phyloP scores from a whole-genome alignment of 2,888 invertebrate species.

The Scrobipalpa costella region DNA sequence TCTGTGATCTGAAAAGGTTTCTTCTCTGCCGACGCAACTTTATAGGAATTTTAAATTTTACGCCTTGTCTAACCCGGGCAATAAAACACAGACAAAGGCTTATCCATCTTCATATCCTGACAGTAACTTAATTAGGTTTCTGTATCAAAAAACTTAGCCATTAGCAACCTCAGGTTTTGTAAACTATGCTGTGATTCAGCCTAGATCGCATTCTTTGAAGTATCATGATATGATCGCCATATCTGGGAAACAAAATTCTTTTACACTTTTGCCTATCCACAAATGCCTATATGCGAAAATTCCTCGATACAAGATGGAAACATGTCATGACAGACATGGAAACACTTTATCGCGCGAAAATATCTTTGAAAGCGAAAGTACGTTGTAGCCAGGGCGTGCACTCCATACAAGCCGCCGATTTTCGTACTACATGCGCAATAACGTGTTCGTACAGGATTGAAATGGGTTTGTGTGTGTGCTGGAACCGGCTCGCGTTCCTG shows the following conservation, averaged over 20 bases:
- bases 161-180: background rate
- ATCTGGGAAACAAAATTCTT: background rate
- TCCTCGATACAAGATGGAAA: no score
- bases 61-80: constrained; percentile 5
- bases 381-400: no score
- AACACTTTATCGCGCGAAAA: no score
- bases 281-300: no score
- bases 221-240: background rate
- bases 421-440: no score
- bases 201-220: background rate
- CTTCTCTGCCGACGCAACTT: background rate
- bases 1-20: background rate
- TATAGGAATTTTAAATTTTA: constrained; percentile 15
- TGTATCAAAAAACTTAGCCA: background rate
- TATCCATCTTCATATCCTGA: constrained; percentile 17
- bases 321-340: no score
- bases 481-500: no score
- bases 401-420: no score
- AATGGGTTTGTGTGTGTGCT: no score
- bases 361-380: no score
- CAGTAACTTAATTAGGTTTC: constrained; percentile 11
- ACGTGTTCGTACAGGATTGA: no score
- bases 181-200: background rate
- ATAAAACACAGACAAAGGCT: background rate
- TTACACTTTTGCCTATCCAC: no score